Conservation (phyloP, 2,113 vertebrate genomes). For the Willisornis vidua region DNA sequence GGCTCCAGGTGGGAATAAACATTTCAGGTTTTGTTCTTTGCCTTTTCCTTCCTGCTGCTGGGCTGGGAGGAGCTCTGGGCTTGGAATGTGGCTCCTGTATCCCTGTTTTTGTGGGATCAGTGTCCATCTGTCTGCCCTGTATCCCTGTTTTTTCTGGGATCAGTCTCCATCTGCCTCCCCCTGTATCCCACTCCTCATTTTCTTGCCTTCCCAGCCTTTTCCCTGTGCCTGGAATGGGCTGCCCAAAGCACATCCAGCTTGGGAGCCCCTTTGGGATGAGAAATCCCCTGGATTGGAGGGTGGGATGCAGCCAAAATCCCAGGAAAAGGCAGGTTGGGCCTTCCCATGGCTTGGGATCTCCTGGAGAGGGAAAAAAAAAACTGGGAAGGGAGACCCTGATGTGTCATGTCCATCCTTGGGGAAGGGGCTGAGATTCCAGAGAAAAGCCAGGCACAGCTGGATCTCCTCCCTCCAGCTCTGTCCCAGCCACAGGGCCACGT, state of each 20-base stretch:
- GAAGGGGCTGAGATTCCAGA: neutral
- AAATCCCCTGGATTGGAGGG: accelerated
- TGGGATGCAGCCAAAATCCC: neutral
- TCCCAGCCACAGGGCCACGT: accelerated
- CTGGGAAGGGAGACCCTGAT: neutral
- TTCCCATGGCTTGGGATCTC: accelerated
- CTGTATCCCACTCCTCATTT: neutral
- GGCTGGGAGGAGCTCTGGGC: neutral
- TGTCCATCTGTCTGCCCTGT: too few relatives aligned
- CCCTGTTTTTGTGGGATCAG: neutral
- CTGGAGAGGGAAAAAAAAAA: accelerated
- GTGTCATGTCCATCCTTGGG: neutral
- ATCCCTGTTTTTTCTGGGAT: too few relatives aligned
- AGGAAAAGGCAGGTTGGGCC: neutral
- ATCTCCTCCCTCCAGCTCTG: neutral
- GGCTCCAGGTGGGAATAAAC: constrained; percentile 58
- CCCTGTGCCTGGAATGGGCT: neutral
- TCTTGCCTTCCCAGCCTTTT: neutral
- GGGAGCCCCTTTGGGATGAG: neutral
- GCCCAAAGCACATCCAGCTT: neutral
- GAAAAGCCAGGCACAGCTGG: accelerated
- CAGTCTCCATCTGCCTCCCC: neutral
- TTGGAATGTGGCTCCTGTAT: accelerated
- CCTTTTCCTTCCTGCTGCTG: neutral
- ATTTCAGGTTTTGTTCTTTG: constrained; percentile 12